Conservation (phyloP, 2,113 vertebrate genomes). For the Cinclus mexicanus region DNA sequence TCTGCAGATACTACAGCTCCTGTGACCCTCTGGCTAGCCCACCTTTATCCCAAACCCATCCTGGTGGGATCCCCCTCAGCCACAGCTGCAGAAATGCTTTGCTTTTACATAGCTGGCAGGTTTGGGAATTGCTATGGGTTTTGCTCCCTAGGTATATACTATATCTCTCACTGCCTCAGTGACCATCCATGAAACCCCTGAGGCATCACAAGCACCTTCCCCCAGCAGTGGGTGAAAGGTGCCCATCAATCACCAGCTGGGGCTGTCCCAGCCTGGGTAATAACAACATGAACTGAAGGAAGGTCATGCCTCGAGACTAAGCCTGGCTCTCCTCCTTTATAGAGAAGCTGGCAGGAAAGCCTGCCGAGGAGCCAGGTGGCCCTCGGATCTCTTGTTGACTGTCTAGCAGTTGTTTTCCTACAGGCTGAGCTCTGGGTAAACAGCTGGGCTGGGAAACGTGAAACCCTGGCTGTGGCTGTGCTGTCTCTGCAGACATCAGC, state of each 20-base stretch:
- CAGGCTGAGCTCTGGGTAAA: neutral
- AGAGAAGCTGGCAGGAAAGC: neutral
- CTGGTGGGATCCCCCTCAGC: neutral
- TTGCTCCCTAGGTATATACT: neutral
- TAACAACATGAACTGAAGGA: neutral
- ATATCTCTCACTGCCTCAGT: neutral
- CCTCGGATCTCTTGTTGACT: conserved; percentile 4
- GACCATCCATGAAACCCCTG: fast-evolving
- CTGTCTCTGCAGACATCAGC: fast-evolving
- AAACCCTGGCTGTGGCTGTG: neutral
- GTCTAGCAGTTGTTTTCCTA: conserved; percentile 31
- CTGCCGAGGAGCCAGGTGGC: neutral
- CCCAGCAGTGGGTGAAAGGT: neutral
- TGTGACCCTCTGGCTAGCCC: neutral
- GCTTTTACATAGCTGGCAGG: neutral
- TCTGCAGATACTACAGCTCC: neutral
- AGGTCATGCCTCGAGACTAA: neutral
- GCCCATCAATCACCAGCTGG: neutral
- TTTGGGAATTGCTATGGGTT: neutral
- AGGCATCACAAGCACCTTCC: neutral
- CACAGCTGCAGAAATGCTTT: neutral
- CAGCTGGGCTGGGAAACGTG: conserved; percentile 17
- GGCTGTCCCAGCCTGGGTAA: neutral
- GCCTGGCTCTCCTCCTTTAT: neutral
- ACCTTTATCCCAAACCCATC: neutral